Conservation (phyloP, 2,797 vertebrate genomes). For the Lagorchestes hirsutus region DNA sequence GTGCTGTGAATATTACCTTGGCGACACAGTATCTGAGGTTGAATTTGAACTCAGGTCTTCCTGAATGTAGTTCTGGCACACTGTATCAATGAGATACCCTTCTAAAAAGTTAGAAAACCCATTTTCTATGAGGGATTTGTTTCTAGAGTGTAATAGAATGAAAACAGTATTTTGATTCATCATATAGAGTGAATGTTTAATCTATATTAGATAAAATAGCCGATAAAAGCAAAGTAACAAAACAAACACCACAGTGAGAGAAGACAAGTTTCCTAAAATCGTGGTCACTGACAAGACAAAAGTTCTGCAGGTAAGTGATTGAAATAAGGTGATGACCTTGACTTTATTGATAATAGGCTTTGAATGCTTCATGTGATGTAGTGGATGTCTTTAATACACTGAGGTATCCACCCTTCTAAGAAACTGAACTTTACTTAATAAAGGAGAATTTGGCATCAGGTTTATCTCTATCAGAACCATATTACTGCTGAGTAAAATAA, state of each 20-base stretch:
- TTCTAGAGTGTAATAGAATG: background rate
- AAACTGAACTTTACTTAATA: slow-evolving; percentile 37
- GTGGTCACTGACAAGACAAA: background rate
- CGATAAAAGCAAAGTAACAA: background rate
- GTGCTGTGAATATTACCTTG: too few species aligned
- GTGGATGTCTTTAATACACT: background rate
- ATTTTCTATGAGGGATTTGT: background rate
- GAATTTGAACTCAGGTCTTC: background rate
- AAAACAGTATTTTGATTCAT: background rate
- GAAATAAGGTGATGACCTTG: background rate
- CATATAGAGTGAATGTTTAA: background rate
- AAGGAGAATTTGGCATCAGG: slow-evolving; percentile 35
- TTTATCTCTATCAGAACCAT: slow-evolving; percentile 48
- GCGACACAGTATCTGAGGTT: background rate
- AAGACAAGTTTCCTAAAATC: slow-evolving; percentile 12
- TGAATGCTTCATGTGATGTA: background rate
- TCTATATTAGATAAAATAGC: background rate
- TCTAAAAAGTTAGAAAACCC: background rate
- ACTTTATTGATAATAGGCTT: background rate
- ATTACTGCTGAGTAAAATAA: slow-evolving; percentile 61
- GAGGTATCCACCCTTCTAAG: slow-evolving; percentile 29
- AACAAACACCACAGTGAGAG: background rate
- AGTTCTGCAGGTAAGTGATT: background rate
- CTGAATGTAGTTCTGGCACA: background rate
- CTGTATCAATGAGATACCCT: background rate